Evolutionary conservation across 2,113 vertebrate genomes (phyloP).

Genomic region (Orcinus orca): DNA sequence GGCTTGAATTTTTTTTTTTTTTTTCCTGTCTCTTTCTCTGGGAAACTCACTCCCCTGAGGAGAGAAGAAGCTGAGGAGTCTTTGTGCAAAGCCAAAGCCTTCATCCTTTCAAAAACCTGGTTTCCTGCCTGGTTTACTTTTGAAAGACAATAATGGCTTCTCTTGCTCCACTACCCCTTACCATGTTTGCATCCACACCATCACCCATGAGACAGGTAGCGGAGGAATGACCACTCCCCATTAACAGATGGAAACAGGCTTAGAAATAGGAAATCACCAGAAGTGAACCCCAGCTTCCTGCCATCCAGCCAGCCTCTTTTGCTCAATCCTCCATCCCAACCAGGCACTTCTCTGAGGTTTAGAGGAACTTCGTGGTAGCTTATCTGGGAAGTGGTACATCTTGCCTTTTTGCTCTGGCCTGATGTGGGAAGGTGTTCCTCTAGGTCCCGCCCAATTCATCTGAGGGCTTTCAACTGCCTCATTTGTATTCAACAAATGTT

Average conservation of each 20-base stretch:
- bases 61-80: constrained; percentile 35
- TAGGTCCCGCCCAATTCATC: neutral
- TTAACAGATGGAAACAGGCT: constrained; percentile 42
- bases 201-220: neutral
- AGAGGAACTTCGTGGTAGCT: neutral
- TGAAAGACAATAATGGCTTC: neutral
- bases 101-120: constrained; percentile 19
- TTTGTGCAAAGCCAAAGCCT: constrained; percentile 52
- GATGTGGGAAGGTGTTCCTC: neutral
- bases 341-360: neutral
- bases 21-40: constrained; percentile 46
- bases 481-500: constrained; percentile 1
- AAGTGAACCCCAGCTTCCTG: neutral
- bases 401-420: constrained; percentile 2
- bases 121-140: constrained; percentile 35
- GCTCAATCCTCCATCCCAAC: neutral
- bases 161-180: neutral
- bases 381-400: neutral
- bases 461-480: neutral
- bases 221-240: neutral
- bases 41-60: constrained; percentile 55
- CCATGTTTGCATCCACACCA: neutral
- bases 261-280: neutral
- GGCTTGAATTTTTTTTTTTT: constrained; percentile 45
- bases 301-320: neutral